Base-by-base conservation (phyloP, 2,113 vertebrate genomes). In the Pygoscelis adeliae region DNA sequence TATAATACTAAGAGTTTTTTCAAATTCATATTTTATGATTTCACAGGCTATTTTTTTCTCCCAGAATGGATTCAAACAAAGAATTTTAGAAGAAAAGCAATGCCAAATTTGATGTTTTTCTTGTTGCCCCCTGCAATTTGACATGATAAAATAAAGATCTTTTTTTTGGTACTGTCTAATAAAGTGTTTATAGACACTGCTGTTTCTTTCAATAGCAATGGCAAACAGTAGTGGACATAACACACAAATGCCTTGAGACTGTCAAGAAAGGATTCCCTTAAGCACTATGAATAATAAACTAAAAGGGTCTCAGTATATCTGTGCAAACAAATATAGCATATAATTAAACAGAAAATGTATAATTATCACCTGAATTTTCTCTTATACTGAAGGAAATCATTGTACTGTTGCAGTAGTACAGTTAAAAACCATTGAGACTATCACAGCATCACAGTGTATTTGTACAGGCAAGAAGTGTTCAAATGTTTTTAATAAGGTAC, bases 401-500 rank as follows among this genome's bases (percentile, higher is more conserved):
- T 93, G 52, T 38, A 58, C 22, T 49, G 30, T 73, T 65, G 42
- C 61, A 90, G 53, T 1, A 80, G 56, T 59, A 85, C 23, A 76
- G 66, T 47, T 70, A 50, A 95, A 92, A 96, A 19, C 63, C 93
- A 71, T 1, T 56, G 76, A 91, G 85, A 82, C 71, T 95, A 86
- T 67, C 82, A 93, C 34, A 95, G 66, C 67, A 89, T 52, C 59
- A 42, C 73, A 66, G 70, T 65, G 44, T 61, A 55, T 93, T 92
- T 95, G 77, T 49, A 74, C 18, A 97, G 77, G 55, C 66, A 78
- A 81, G 77, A 72, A 93, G 53, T 38, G 65, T 40, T 95, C 62
- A 56, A 87, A 93, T 88, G 59, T 77, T 97, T 97, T 94, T 87
- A 96, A 97, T 95, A 92, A 95, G 91, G 76, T 95, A 53, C 89